phyloP scores from a whole-genome alignment of 2,797 vertebrate species.

The Phalanger gymnotis region DNA sequence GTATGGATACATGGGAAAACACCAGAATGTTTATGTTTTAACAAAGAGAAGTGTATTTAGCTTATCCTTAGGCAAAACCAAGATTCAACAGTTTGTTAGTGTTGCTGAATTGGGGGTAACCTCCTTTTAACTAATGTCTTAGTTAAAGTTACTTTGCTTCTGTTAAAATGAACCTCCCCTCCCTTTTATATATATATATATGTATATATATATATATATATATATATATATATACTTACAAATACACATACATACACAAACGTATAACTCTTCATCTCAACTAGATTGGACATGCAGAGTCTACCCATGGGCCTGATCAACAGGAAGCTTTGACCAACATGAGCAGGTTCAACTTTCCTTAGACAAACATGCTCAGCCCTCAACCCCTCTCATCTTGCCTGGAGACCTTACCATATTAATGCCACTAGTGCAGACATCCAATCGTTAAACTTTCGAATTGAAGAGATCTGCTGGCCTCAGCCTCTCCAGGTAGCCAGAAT shows the following conservation, averaged over 20 bases:
- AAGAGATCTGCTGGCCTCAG: background rate
- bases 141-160: background rate
- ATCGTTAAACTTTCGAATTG: background rate
- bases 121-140: background rate
- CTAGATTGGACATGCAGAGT: background rate
- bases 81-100: background rate
- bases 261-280: background rate
- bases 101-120: background rate
- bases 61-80: background rate
- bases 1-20: background rate
- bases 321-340: background rate
- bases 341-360: too few species aligned
- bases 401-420: background rate
- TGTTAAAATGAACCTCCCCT: background rate
- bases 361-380: background rate
- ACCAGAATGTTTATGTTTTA: background rate
- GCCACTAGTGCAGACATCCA: background rate
- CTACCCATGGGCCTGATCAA: background rate
- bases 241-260: too few species aligned
- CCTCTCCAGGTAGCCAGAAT: background rate
- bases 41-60: background rate
- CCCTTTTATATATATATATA: background rate
- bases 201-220: too few species aligned
- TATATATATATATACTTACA: too few species aligned
- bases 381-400: background rate